Evolutionary conservation across 2,797 vertebrate species (phyloP), one percentile per base, ranked within the genome.

Genomic region (Falco naumanni): DNA sequence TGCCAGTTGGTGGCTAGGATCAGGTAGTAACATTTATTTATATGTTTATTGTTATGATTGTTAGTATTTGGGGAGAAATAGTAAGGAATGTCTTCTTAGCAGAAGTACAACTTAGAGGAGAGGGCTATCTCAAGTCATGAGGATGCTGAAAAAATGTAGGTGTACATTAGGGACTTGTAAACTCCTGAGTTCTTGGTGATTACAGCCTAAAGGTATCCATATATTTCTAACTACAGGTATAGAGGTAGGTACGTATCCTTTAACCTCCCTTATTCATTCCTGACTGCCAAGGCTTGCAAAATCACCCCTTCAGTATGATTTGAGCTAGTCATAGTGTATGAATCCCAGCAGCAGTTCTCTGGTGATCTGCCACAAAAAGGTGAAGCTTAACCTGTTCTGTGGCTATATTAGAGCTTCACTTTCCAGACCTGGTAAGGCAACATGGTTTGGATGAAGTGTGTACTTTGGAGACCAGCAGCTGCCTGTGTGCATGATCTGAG

Each of bases 21-120:
- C 56, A 89, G 47, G 91, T 89, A 93, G n/a, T 53, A 91, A 77
- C 41, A 84, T 94, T 79, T 82, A 80, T n/a, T 82, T 77, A 53
- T 34, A 33, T 39, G 88, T 91, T 64, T 87, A 76, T 84, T 90
- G 29, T 41, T 84, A 50, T 60, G 33, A 70, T 78, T 91, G 50
- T 72, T 63, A 94, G 8, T 88, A 39, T 60, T 14, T 21, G 9
- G 74, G 47, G 19, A 65, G 10, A 3, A 84, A 72, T 50, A 9
- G 26, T 60, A 80, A 74, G 60, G 64, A 84, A 51, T 9, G 1
- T 28, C 68, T 81, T 94, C 31, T 34, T 70, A 91, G 29, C 13
- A 61, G 59, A 93, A 43, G 43, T 24, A 37, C 15, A 41, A 28
- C 16, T 41, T 33, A 48, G 19, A 77, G 50, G 28, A 94, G 31